These are phyloP conservation scores for Meles meles DNA, from an alignment of 2,113 vertebrate genomes.

Conservation along the genomic window DNA sequence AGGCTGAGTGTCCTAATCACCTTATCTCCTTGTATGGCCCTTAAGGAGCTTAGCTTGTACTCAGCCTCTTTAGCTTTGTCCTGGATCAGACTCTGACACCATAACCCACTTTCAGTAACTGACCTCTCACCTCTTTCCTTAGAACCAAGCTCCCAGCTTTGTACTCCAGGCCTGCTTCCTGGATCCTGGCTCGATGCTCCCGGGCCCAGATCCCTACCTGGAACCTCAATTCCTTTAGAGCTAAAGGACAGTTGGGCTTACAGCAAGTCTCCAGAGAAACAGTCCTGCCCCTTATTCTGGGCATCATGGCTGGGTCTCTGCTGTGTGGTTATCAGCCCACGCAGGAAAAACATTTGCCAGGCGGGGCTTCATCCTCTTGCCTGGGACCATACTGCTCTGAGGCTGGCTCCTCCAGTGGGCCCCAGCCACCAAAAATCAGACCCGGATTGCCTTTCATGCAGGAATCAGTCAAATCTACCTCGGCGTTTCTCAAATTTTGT, in stretches of 20 bases:
- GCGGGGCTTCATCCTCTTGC: neutral
- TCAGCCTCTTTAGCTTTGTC: neutral
- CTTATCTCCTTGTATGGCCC: neutral
- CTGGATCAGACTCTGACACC: neutral
- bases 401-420: neutral
- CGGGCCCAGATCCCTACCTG: neutral
- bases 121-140: neutral
- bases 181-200: neutral
- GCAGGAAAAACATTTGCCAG: neutral
- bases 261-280: neutral
- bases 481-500: neutral
- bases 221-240: neutral
- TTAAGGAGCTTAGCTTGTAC: neutral
- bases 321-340: rapidly evolving
- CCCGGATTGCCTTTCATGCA: neutral
- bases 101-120: neutral
- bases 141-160: neutral
- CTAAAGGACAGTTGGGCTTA: neutral
- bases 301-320: neutral
- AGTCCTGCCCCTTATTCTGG: neutral
- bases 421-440: neutral
- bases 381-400: neutral
- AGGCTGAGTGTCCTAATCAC: neutral
- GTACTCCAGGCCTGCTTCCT: neutral
- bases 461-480: neutral